These are phyloP conservation scores for Hydropsyche betteni DNA, from an alignment of 2,888 invertebrate genomes.

Conservation along the genomic window DNA sequence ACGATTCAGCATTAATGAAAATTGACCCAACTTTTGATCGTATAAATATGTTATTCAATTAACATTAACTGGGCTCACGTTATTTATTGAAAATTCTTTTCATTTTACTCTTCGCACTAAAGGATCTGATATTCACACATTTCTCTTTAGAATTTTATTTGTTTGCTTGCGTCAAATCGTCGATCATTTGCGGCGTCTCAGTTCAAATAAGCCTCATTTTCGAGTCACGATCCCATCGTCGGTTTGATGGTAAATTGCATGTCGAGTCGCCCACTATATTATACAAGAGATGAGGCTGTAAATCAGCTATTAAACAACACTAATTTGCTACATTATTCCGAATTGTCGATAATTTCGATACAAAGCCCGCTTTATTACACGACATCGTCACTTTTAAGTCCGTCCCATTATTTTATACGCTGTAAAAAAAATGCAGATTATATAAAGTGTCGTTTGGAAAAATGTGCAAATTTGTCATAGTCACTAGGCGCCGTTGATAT, in stretches of 20 bases:
- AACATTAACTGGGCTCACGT: neutral
- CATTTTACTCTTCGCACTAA: no score
- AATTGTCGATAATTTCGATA: no score
- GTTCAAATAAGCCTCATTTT: conserved; percentile 38
- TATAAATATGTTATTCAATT: neutral
- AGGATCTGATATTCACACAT: no score
- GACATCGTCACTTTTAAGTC: no score
- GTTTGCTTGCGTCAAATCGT: neutral
- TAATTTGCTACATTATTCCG: conserved; percentile 6
- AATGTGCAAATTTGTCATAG: no score
- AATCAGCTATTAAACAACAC: conserved; percentile 15
- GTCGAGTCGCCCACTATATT: conserved; percentile 6
- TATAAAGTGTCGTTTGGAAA: no score
- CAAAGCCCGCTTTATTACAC: no score
- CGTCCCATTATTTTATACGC: no score
- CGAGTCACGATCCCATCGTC: conserved; percentile 33
- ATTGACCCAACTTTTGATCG: neutral
- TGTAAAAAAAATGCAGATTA: no score
- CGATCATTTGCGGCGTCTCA: conserved; percentile 26
- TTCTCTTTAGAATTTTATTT: neutral
- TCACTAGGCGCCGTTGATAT: no score
- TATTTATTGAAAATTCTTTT: neutral
- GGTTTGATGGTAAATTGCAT: conserved; percentile 9
- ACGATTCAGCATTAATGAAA: no score
- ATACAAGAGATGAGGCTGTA: neutral